These are phyloP conservation scores for Lithodes maja DNA, from an alignment of 2,888 invertebrate species.

Conservation along the genomic window DNA sequence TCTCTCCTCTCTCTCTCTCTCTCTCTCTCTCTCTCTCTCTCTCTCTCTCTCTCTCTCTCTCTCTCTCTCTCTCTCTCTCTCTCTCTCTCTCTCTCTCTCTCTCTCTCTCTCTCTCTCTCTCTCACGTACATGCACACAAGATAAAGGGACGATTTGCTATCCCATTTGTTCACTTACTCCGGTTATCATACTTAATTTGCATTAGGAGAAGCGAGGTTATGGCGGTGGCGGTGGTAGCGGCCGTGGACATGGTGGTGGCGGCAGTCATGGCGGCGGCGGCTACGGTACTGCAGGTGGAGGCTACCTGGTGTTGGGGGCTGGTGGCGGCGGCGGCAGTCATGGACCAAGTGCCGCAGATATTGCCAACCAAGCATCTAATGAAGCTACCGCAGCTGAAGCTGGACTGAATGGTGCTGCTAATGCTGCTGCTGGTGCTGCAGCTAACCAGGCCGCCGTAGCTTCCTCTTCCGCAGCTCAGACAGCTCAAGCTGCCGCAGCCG, in stretches of 20 bases:
- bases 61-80: slow-evolving; percentile 28
- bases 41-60: slow-evolving; percentile 16
- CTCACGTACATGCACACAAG: neutral
- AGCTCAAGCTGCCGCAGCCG: slow-evolving; percentile 56
- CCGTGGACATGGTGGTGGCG: slow-evolving; percentile 3
- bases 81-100: neutral
- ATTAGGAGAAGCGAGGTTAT: slow-evolving; percentile 38
- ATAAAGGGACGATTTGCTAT: neutral
- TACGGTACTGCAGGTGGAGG: slow-evolving; percentile 35
- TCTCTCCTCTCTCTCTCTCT: neutral
- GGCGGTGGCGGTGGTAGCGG: neutral
- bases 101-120: neutral
- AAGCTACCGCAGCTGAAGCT: slow-evolving; percentile 59
- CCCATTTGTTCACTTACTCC: neutral
- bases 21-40: neutral
- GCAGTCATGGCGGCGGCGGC: slow-evolving; percentile 39
- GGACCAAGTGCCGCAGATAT: slow-evolving; percentile 50
- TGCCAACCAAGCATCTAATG: slow-evolving; percentile 60
- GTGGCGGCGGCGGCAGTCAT: slow-evolving; percentile 46
- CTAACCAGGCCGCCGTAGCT: slow-evolving; percentile 54
- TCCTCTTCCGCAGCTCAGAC: slow-evolving; percentile 56
- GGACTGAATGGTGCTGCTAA: slow-evolving; percentile 57
- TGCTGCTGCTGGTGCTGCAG: slow-evolving; percentile 57
- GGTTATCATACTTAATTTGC: neutral
- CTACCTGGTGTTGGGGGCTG: slow-evolving; percentile 16